Conservation (phyloP, 2,113 vertebrate genomes). For the Hoplias malabaricus region DNA sequence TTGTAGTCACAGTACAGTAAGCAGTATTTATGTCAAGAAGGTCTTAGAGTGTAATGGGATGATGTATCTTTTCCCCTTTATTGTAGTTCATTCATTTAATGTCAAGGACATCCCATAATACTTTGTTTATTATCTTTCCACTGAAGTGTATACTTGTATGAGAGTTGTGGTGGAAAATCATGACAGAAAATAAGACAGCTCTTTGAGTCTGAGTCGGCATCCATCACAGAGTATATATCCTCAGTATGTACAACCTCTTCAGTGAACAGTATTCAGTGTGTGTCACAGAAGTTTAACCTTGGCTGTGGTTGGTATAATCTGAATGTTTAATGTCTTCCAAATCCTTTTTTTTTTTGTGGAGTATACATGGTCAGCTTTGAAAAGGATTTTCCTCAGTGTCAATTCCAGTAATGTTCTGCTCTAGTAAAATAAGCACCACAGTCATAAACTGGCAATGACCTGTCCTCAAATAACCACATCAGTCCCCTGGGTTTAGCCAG, state of each 20-base stretch:
- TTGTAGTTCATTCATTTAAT: not conserved
- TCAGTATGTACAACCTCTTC: conserved; percentile 7
- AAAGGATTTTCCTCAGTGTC: conserved; percentile 69
- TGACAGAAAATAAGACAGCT: too few species aligned
- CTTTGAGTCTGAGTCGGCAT: too few species aligned
- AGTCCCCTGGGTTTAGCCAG: conserved; percentile 65
- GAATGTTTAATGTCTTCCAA: conserved; percentile 54
- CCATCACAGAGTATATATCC: too few species aligned
- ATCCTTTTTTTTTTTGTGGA: conserved; percentile 55
- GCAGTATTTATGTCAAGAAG: too few species aligned
- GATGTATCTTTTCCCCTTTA: not conserved
- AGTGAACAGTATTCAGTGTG: conserved; percentile 8
- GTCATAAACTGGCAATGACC: conserved; percentile 70
- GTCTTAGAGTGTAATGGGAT: too few species aligned
- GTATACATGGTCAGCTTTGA: conserved; percentile 61
- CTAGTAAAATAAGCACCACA: conserved; percentile 68
- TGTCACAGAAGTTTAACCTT: not conserved
- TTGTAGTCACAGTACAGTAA: too few species aligned
- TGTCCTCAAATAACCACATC: conserved; percentile 74
- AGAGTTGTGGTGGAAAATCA: too few species aligned
- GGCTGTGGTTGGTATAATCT: not conserved
- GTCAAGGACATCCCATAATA: not conserved
- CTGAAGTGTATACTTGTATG: not conserved
- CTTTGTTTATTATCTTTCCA: not conserved
- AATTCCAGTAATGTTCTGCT: conserved; percentile 61